phyloP scores from a whole-genome alignment of 2,113 vertebrate species.

The Dermatemys mawii region DNA sequence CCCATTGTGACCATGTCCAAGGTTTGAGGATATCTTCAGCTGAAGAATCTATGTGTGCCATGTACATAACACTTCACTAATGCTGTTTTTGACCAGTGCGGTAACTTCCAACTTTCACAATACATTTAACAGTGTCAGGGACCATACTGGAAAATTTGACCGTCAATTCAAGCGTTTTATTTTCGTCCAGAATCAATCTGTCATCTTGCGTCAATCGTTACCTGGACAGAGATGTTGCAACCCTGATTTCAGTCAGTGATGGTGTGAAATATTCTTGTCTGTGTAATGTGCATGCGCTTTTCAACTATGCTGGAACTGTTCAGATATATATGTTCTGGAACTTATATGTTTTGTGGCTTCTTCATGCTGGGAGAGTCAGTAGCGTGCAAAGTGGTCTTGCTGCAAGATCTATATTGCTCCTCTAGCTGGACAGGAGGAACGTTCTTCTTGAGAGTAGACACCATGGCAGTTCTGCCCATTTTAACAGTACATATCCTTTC shows the following conservation, averaged over 20 bases:
- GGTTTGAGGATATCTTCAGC: too few species aligned
- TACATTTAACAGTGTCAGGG: too few species aligned
- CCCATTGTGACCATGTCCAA: too few species aligned
- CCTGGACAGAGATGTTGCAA: neutral
- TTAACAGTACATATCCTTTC: neutral
- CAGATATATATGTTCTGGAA: too few species aligned
- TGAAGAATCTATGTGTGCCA: too few species aligned
- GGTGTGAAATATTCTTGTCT: neutral
- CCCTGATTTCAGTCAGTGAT: neutral
- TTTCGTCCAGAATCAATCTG: neutral
- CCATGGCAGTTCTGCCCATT: neutral
- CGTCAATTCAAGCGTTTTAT: neutral
- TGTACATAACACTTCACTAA: too few species aligned
- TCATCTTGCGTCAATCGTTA: neutral
- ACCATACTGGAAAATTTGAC: too few species aligned
- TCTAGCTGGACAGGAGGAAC: neutral
- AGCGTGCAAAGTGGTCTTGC: neutral
- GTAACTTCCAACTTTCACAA: too few species aligned
- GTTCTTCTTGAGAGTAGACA: neutral
- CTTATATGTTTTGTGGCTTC: neutral
- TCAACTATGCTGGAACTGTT: neutral
- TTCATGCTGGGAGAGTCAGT: neutral
- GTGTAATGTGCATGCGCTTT: neutral
- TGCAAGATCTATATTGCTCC: neutral
- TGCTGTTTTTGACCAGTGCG: too few species aligned